Evolutionary conservation across 2,113 vertebrate genomes (phyloP), one percentile per base, ranked within the genome.

Genomic region (Euleptes europaea): DNA sequence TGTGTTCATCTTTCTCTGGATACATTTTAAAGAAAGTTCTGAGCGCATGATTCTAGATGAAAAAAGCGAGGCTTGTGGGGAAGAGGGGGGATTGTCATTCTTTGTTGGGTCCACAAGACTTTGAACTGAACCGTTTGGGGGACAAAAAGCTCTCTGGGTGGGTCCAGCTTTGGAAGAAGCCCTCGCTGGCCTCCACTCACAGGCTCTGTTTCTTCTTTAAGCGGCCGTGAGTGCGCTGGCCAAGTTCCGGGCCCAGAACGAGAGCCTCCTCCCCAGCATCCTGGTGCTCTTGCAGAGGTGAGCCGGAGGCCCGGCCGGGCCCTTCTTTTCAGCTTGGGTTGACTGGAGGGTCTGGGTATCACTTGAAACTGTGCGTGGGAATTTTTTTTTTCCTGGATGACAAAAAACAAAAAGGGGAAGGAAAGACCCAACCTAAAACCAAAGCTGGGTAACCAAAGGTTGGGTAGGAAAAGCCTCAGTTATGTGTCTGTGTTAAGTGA

Each of bases 201-300:
- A 19, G 1, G 19, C 17, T 82, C 84, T 4, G 4, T 78, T 86
- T 33, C 88, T 83, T 35, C 47, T 83, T 90, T 28, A 60, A 99
- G 99, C 98, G 72, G 99, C 99, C 2, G 98, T 99, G 77, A 99
- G 98, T 17, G 98, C 99, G 2, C 86, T 99, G 92, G 99, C 99
- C 1, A 99, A 99, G 91, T 99, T 99, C 94, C 98, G 99, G 85
- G 99, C 98, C 83, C 99, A 99, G 95, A 99, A 99, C 23, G 98
- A 99, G 65, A 98, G 96, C 83, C 96, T 99, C 80, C 97, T 99
- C 10, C 98, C 98, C 0, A 99, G 98, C 78, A 98, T 99, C 87
- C 94, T 99, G 92, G 99, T 99, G 76, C 97, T 99, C 40, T 95
- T 99, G 93, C 98, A 99, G 93, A 98, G 99, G 98, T 99, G 94